Percentiles rank a stretch among this genome's conserved stretches.
Evolutionary conservation across 2,113 vertebrate genomes (phyloP).

Genomic region (Synchiropus splendidus): DNA sequence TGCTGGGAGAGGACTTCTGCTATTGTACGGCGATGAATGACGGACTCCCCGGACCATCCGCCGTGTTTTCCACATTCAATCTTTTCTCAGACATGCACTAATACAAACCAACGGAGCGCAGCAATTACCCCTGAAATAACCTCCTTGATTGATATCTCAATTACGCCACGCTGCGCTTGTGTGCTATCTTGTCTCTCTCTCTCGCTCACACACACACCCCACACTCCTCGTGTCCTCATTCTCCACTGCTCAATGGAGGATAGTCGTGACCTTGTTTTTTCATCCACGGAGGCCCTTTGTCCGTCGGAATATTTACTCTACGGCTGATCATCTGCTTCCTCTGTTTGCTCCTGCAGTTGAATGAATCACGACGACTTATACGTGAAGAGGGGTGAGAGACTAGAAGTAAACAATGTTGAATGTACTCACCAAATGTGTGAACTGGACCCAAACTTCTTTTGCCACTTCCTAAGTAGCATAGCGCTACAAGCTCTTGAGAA

Average conservation of each 20-base stretch:
- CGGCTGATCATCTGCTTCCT: too few relatives aligned
- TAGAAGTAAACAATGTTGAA: too few relatives aligned
- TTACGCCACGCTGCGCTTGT: slow-evolving; percentile 53
- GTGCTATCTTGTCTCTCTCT: slow-evolving; percentile 59
- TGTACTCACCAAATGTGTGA: too few relatives aligned
- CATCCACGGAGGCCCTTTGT: too few relatives aligned
- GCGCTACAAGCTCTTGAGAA: too few relatives aligned
- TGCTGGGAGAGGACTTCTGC: slow-evolving; percentile 4
- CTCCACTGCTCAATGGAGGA: slow-evolving; percentile 44
- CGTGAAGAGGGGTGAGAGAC: too few relatives aligned
- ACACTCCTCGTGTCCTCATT: slow-evolving; percentile 44
- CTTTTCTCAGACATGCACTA: slow-evolving; percentile 13
- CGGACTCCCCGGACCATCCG: slow-evolving; percentile 9
- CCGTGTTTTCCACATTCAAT: slow-evolving; percentile 16
- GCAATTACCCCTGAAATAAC: slow-evolving; percentile 68
- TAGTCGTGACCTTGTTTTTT: slow-evolving; percentile 55
- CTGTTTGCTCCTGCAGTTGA: too few relatives aligned
- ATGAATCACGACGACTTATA: too few relatives aligned
- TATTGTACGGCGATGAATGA: slow-evolving; percentile 27
- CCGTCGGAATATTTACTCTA: too few relatives aligned
- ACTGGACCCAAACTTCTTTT: too few relatives aligned
- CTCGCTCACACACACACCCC: slow-evolving; percentile 31
- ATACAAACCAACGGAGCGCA: slow-evolving; percentile 49
- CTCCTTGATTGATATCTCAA: slow-evolving; percentile 69
- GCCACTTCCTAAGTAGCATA: too few relatives aligned